These are phyloP conservation scores for Andrena trimmerana DNA, from an alignment of 2,888 invertebrate genomes.

Conservation along the genomic window DNA sequence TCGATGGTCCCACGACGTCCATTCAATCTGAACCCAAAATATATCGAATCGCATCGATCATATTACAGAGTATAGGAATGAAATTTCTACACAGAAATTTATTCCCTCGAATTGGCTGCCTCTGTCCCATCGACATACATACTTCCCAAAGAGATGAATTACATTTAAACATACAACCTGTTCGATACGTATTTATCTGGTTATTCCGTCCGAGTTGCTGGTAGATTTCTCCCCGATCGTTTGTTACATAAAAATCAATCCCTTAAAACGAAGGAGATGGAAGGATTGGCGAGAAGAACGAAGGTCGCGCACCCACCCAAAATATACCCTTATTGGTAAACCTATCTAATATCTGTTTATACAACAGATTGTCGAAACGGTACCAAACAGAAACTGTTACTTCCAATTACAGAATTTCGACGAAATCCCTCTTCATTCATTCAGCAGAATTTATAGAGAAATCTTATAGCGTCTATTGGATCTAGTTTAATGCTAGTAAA, in stretches of 20 bases:
- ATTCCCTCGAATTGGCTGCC: too few relatives aligned
- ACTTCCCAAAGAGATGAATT: constrained; percentile 4
- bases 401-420: neutral
- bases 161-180: constrained; percentile 12
- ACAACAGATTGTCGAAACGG: constrained; percentile 24
- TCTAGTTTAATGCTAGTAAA: too few relatives aligned
- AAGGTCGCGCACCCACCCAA: constrained; percentile 38
- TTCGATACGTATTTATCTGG: constrained; percentile 32
- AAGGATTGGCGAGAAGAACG: constrained; percentile 33
- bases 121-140: neutral
- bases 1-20: too few relatives aligned
- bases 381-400: neutral
- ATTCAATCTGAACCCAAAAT: too few relatives aligned
- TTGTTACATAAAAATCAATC: constrained; percentile 20
- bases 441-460: too few relatives aligned
- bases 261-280: constrained; percentile 24
- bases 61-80: neutral
- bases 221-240: constrained; percentile 42
- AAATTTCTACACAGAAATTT: too few relatives aligned
- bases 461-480: too few relatives aligned
- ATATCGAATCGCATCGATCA: neutral
- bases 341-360: constrained; percentile 28
- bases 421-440: too few relatives aligned
- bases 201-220: constrained; percentile 10
- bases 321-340: neutral